These are phyloP conservation scores for Adoxophyes honmai DNA, from an alignment of 1,140 invertebrate genomes.

Conservation along the genomic window DNA sequence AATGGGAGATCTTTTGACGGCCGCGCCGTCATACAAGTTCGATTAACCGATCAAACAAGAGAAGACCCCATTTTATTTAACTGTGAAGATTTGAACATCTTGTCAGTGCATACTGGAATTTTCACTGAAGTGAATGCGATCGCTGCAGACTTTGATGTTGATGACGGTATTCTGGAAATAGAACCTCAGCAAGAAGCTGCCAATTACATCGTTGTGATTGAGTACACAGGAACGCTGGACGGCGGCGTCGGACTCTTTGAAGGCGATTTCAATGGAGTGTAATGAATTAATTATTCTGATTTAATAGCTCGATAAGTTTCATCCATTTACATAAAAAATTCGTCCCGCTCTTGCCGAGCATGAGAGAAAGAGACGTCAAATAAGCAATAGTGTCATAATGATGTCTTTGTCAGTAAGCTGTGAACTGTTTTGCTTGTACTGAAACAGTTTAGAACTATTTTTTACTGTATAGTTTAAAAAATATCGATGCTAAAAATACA, in stretches of 20 bases:
- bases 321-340: too few relatives aligned
- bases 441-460: too few relatives aligned
- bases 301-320: too few relatives aligned
- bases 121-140: constrained; percentile 33
- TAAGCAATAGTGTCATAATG: too few relatives aligned
- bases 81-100: constrained; percentile 31
- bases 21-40: constrained; percentile 40
- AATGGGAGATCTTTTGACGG: constrained; percentile 39
- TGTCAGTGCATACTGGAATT: constrained; percentile 35
- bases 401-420: too few relatives aligned
- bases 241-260: constrained; percentile 37
- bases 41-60: constrained; percentile 30
- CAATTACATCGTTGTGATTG: constrained; percentile 43
- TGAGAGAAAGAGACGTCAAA: too few relatives aligned
- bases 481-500: too few relatives aligned
- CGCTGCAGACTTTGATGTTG: constrained; percentile 19
- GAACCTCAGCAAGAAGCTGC: constrained; percentile 21
- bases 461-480: too few relatives aligned
- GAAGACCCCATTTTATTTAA: constrained; percentile 40
- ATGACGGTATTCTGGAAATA: constrained; percentile 39
- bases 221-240: constrained; percentile 61
- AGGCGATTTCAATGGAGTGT: constrained; percentile 34
- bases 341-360: too few relatives aligned
- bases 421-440: too few relatives aligned
- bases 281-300: constrained; percentile 24